Evolutionary conservation across 2,888 invertebrate species (phyloP).

Genomic region (Drepanosiphum platanoidis): DNA sequence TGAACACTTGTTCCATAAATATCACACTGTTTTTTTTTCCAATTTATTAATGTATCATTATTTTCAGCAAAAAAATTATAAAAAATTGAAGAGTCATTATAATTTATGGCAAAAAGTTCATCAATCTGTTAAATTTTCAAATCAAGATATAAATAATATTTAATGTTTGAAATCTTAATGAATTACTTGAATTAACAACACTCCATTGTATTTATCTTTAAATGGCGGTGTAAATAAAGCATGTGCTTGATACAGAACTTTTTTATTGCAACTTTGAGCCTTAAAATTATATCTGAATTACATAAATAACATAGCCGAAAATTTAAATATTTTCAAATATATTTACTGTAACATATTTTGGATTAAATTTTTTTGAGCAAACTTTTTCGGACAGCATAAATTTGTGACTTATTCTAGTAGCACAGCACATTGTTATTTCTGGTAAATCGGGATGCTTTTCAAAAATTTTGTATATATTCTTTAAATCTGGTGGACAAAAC

Average conservation of each 20-base stretch:
- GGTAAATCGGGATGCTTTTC: slow-evolving; percentile 28
- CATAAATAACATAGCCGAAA: too few relatives aligned
- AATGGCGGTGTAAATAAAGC: not conserved
- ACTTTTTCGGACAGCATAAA: slow-evolving; percentile 48
- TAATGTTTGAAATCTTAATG: not conserved
- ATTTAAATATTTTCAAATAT: not conserved
- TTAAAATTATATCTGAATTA: not conserved
- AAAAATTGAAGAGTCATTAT: not conserved
- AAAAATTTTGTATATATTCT: slow-evolving; percentile 35
- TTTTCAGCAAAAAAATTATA: slow-evolving; percentile 36
- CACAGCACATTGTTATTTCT: slow-evolving; percentile 42
- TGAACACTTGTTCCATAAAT: slow-evolving; percentile 26
- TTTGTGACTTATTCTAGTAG: slow-evolving; percentile 18
- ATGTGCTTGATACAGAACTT: not conserved
- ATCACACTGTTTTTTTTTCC: slow-evolving; percentile 15
- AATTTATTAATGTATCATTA: not conserved
- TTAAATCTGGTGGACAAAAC: slow-evolving; percentile 10
- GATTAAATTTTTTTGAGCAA: slow-evolving; percentile 26
- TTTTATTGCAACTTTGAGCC: slow-evolving; percentile 43
- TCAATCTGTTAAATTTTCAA: not conserved
- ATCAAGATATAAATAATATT: not conserved
- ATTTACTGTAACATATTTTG: slow-evolving; percentile 44
- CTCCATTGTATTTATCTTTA: not conserved
- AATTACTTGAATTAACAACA: slow-evolving; percentile 40
- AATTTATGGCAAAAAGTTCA: not conserved